Evolutionary conservation across 2,797 vertebrate species (phyloP).

Genomic region (Salarias fasciatus): DNA sequence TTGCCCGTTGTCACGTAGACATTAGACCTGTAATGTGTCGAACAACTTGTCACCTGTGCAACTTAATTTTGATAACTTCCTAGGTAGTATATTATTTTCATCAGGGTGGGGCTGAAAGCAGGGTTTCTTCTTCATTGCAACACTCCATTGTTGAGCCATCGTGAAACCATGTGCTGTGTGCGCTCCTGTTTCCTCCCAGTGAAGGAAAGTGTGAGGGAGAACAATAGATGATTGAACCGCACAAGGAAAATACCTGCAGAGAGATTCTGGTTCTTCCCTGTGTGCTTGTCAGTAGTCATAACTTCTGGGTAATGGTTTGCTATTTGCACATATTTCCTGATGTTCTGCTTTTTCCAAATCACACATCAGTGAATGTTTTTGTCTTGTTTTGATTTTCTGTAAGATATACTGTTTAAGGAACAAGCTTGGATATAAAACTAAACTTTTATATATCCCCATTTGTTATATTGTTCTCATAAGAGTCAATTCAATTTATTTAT

Average conservation of each 20-base stretch:
- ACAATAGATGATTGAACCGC: constrained; percentile 35
- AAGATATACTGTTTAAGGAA: too few relatives aligned
- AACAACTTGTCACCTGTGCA: background rate
- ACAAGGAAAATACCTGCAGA: background rate
- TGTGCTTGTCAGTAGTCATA: background rate
- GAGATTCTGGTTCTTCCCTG: background rate
- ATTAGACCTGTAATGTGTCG: constrained; percentile 17
- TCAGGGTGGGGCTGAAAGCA: constrained; percentile 13
- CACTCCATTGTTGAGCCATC: background rate
- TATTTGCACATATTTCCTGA: too few relatives aligned
- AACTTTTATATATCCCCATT: too few relatives aligned
- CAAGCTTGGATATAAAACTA: too few relatives aligned
- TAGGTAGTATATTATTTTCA: background rate
- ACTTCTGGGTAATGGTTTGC: background rate
- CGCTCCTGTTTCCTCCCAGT: background rate
- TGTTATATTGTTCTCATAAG: too few relatives aligned
- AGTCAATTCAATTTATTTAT: too few relatives aligned
- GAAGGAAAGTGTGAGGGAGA: constrained; percentile 8
- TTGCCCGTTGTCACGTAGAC: constrained; percentile 32
- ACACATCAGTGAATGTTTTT: too few relatives aligned
- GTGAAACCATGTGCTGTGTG: constrained; percentile 1
- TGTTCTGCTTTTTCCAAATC: too few relatives aligned
- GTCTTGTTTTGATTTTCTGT: too few relatives aligned
- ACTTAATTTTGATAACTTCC: background rate
- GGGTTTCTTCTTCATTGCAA: constrained; percentile 10